A percentile compares a stretch with the other conserved stretches of the same genome.
Evolutionary conservation across 1,140 invertebrate species (phyloP).

Genomic region (Papilio dardanus): DNA sequence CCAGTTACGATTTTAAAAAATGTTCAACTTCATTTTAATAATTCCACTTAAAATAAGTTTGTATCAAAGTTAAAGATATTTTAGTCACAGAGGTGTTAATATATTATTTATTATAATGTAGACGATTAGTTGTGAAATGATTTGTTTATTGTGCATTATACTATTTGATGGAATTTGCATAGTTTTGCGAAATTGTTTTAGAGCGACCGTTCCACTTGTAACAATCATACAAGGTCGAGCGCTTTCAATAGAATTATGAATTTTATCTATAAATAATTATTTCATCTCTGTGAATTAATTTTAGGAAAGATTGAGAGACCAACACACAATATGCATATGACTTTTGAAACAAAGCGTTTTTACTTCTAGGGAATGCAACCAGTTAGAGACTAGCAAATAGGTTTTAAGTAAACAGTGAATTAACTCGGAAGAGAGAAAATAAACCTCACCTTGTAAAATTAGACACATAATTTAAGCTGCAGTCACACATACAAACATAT

Average conservation of each 20-base stretch:
- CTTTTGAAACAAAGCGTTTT: too few relatives aligned
- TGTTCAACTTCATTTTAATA: too few relatives aligned
- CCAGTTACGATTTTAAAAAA: too few relatives aligned
- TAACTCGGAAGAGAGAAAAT: too few relatives aligned
- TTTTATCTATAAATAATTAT: not conserved
- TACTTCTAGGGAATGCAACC: too few relatives aligned
- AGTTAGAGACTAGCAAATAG: too few relatives aligned
- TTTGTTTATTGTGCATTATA: slow-evolving; percentile 11
- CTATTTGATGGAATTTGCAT: not conserved
- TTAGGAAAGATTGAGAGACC: not conserved
- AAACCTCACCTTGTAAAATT: too few relatives aligned
- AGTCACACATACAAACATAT: too few relatives aligned
- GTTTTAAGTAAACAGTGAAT: too few relatives aligned
- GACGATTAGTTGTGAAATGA: not conserved
- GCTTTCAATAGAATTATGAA: not conserved
- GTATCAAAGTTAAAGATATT: not conserved
- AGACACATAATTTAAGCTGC: too few relatives aligned
- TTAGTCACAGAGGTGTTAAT: not conserved
- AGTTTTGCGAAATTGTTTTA: slow-evolving; percentile 7
- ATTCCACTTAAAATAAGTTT: not conserved
- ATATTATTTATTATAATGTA: not conserved
- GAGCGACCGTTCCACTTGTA: not conserved
- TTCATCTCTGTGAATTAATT: not conserved
- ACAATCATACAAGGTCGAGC: not conserved
- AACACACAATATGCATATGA: too few relatives aligned